These are phyloP conservation scores for Ariopsis seemanni DNA, from an alignment of 2,113 vertebrate genomes.

Conservation along the genomic window DNA sequence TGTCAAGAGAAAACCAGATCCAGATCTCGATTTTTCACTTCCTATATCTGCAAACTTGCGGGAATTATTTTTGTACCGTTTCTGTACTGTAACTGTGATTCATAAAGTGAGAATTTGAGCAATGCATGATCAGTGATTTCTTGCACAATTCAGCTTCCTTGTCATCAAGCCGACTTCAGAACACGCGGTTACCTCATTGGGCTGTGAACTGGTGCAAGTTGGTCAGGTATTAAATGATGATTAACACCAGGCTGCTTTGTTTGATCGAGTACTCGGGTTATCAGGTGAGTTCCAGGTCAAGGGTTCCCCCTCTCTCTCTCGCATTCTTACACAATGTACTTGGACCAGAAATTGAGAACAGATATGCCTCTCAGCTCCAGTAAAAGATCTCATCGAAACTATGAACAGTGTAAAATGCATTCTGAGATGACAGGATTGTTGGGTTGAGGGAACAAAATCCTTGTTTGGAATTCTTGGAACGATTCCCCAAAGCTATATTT, in stretches of 20 bases:
- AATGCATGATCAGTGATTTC: background rate
- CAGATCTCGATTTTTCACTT: background rate
- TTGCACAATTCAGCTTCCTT: background rate
- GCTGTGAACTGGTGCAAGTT: background rate
- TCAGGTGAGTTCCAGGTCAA: constrained; percentile 26
- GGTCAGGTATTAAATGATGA: background rate
- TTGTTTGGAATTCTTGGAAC: background rate
- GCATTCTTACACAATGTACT: background rate
- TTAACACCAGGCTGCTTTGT: constrained; percentile 1
- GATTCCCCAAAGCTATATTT: background rate
- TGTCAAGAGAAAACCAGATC: background rate
- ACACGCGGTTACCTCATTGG: background rate
- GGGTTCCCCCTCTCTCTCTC: background rate
- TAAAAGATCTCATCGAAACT: background rate
- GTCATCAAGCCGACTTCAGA: background rate
- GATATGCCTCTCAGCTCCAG: background rate
- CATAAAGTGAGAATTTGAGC: background rate
- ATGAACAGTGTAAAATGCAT: background rate
- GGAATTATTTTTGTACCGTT: background rate
- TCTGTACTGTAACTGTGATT: background rate
- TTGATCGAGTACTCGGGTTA: constrained; percentile 17
- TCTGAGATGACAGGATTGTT: background rate
- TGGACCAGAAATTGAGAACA: background rate
- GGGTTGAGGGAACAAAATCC: background rate
- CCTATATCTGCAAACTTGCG: background rate